phyloP scores from a whole-genome alignment of 2,797 vertebrate genomes.

The Carcharodon carcharias region DNA sequence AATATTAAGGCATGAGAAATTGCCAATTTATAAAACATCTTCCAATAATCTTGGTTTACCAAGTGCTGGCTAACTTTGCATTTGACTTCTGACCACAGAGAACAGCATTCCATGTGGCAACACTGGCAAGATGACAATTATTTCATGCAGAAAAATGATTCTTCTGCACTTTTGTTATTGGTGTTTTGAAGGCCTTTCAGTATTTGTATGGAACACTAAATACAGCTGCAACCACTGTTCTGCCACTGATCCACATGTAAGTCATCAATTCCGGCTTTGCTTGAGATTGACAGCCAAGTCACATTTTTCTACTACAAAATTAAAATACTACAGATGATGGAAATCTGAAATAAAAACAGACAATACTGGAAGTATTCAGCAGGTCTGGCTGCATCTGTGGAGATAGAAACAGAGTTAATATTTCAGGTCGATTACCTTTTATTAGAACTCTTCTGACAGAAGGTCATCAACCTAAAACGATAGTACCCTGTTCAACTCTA shows the following conservation, averaged over 20 bases:
- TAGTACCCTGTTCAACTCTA: neutral
- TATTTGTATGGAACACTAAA: neutral
- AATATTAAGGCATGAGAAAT: neutral
- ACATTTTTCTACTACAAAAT: neutral
- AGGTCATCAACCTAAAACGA: neutral
- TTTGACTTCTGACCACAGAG: neutral
- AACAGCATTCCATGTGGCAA: neutral
- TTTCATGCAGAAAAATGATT: neutral
- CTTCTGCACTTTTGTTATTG: neutral
- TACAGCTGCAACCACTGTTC: neutral
- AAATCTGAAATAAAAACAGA: neutral
- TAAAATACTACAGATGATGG: neutral
- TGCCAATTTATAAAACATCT: neutral
- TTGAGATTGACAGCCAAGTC: neutral
- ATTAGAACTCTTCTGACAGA: no score
- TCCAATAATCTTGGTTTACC: neutral
- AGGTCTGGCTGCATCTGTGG: neutral
- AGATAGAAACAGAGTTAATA: neutral
- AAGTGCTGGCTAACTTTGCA: neutral
- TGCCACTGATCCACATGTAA: neutral
- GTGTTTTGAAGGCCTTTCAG: neutral
- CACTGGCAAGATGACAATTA: neutral
- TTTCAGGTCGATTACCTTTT: neutral
- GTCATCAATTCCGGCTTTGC: neutral
- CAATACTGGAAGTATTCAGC: neutral